Base-by-base conservation (phyloP, 2,797 vertebrate genomes). In the Rousettus madagascariensis region DNA sequence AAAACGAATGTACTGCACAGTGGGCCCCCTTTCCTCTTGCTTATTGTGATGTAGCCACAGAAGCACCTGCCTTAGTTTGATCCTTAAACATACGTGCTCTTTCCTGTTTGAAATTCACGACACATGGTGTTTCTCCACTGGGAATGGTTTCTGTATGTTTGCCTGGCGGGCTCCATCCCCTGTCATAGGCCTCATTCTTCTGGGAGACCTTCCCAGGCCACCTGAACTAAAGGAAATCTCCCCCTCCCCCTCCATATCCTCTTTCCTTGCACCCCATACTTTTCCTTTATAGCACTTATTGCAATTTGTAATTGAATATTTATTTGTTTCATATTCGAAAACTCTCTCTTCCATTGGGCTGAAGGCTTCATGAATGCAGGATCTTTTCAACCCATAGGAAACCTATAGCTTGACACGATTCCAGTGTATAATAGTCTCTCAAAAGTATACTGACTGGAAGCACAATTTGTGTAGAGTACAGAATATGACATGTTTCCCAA, bases 381-480 rank as follows among this genome's bases (percentile, higher is more conserved):
- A 53, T 49, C 36, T 72, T 96, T 91, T 83, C 41, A 83, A 63
- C 15, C 51, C 74, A 65, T 15, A 59, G 90, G 51, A 95, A 96
- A 86, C 30, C 36, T 46, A 69, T 69, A 57, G 28, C 69, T 86
- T 86, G 83, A 57, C 33, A 83, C 43, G 83, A 75, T 94, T 95
- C 80, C 43, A 61, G 30, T 68, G 43, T 71, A 28, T n/a, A 75
- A 84, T 49, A 66, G 59, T 75, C n/a, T 90, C 82, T 86, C 57
- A 94, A 95, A 96, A 95, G 72, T 72, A 83, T n/a, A 15, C 69
- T 94, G 65, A 94, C 71, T 53, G 17, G 51, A 92, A 96, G 30
- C 92, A 20, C 0, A 16, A 86, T 28, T 96, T 94, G 26, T 75
- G 3, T 12, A n/a, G 51, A 92, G 38, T 53, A 94, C 17, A 33